Percentiles rank a stretch among this genome's conserved stretches.
Evolutionary conservation across 2,113 vertebrate genomes (phyloP).

Genomic region (Tragulus kanchil): DNA sequence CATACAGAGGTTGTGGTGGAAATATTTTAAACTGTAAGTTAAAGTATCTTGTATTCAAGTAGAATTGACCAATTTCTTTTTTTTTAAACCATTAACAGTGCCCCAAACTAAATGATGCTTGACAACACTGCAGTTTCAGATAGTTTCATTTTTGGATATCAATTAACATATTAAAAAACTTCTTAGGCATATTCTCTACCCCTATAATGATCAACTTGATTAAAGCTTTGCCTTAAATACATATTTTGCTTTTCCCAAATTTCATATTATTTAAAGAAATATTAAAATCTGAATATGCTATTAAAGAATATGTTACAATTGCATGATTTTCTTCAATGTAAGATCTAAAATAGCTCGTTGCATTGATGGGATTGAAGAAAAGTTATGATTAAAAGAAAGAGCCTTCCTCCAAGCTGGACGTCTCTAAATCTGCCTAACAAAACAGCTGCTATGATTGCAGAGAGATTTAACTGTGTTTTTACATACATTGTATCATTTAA

Average conservation of each 20-base stretch:
- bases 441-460: neutral
- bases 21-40: constrained; percentile 53
- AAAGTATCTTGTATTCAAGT: constrained; percentile 32
- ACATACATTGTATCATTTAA: neutral
- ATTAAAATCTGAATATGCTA: neutral
- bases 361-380: neutral
- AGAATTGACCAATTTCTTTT: neutral
- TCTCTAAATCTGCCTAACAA: neutral
- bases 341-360: neutral
- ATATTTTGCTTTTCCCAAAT: neutral
- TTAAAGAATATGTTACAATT: neutral
- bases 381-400: neutral
- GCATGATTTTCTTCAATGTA: neutral
- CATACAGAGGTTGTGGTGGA: constrained; percentile 44
- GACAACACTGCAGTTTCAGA: neutral
- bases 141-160: constrained; percentile 46
- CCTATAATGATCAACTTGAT: neutral
- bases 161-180: constrained; percentile 12
- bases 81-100: neutral
- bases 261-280: neutral
- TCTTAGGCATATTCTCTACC: neutral
- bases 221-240: neutral
- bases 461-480: neutral
- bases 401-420: neutral
- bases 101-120: constrained; percentile 15